Percentiles rank a stretch among this genome's conserved stretches.
phyloP scores from a whole-genome alignment of 2,888 invertebrate genomes.

The Eupithecia tripunctaria region DNA sequence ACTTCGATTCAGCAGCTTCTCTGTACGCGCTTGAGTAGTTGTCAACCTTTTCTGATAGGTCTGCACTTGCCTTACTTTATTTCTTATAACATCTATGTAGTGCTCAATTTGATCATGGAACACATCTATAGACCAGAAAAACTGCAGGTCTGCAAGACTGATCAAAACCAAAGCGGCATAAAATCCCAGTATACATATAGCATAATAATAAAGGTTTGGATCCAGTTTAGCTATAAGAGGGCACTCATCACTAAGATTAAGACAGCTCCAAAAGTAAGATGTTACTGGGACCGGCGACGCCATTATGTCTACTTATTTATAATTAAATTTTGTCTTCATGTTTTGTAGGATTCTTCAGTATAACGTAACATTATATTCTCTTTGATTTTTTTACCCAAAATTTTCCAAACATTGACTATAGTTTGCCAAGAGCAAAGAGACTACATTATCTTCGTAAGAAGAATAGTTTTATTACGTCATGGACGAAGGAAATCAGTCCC shows the following conservation, averaged over 20 bases:
- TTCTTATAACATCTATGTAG: slow-evolving; percentile 61
- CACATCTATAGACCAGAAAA: slow-evolving; percentile 67
- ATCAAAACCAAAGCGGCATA: slow-evolving; percentile 62
- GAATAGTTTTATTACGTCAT: no score
- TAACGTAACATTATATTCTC: background rate
- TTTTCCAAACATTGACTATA: background rate
- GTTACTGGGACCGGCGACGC: slow-evolving; percentile 6
- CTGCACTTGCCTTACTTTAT: slow-evolving; percentile 64
- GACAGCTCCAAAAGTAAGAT: slow-evolving; percentile 72
- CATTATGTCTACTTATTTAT: background rate
- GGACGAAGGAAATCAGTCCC: no score
- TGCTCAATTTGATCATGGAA: slow-evolving; percentile 64
- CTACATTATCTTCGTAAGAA: no score
- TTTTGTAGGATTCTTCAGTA: background rate
- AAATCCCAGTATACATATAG: slow-evolving; percentile 56
- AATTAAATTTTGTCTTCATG: background rate
- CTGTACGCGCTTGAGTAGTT: slow-evolving; percentile 62
- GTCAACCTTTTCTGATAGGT: slow-evolving; percentile 61
- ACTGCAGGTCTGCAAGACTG: slow-evolving; percentile 64
- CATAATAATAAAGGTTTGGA: slow-evolving; percentile 67
- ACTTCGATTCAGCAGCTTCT: slow-evolving; percentile 63
- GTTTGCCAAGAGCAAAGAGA: no score
- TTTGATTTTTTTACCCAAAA: background rate
- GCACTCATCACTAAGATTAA: slow-evolving; percentile 66
- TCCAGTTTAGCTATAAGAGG: slow-evolving; percentile 62